These are phyloP conservation scores for Miniopterus natalensis DNA, from an alignment of 2,113 vertebrate species.

Conservation along the genomic window DNA sequence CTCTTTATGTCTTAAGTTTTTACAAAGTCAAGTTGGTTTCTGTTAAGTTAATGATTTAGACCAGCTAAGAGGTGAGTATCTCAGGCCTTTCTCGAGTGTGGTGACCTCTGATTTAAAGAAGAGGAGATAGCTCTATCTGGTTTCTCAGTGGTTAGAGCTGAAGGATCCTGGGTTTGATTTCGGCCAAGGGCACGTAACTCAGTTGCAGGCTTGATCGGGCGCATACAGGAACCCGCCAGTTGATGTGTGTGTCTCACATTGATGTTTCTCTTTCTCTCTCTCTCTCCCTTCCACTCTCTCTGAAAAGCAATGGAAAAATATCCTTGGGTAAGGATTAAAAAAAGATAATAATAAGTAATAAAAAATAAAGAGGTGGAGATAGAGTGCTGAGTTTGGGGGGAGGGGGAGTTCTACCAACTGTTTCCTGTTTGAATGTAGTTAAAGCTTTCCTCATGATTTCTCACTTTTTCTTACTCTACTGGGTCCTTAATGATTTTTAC, in stretches of 20 bases:
- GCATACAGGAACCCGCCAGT: no score
- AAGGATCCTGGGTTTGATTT: no score
- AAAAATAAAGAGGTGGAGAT: not conserved
- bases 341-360: no score
- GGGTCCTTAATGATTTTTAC: not conserved
- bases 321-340: no score
- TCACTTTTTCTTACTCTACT: not conserved
- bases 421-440: not conserved
- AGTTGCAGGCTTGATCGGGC: no score
- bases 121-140: not conserved
- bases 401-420: rapidly evolving
- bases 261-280: no score
- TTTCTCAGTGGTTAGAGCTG: no score
- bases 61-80: not conserved
- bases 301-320: no score
- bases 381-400: not conserved
- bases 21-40: not conserved
- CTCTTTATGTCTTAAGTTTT: conserved; percentile 1
- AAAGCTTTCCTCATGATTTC: not conserved
- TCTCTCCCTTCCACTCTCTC: no score
- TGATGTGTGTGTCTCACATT: no score
- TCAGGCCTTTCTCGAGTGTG: not conserved
- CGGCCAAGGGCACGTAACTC: no score
- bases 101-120: not conserved
- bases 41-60: not conserved